phyloP scores from a whole-genome alignment of 2,113 vertebrate species.

The Ophthalmolycus amberensis region DNA sequence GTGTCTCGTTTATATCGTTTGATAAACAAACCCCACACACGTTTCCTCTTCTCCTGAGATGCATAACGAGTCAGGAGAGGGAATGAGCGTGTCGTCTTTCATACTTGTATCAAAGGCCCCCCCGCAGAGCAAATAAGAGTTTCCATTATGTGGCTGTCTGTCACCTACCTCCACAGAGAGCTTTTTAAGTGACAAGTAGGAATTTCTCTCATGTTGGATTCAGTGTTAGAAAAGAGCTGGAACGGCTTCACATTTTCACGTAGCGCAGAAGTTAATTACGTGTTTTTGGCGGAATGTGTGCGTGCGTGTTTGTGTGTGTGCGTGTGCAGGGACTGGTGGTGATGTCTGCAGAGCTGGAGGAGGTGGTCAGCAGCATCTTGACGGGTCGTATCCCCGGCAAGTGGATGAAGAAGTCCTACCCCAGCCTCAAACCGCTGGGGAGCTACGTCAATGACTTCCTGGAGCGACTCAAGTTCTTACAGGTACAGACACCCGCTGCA shows the following conservation, averaged over 20 bases:
- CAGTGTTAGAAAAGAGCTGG: background rate
- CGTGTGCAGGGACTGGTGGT: constrained; percentile 85
- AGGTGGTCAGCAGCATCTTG: constrained; percentile 89
- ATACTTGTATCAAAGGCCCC: constrained; percentile 32
- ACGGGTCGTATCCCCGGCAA: constrained; percentile 87
- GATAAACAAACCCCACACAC: constrained; percentile 4
- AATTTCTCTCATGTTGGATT: constrained; percentile 4
- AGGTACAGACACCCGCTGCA: constrained; percentile 74
- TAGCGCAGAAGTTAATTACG: background rate
- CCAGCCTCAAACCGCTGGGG: constrained; percentile 91
- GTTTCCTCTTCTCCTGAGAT: constrained; percentile 30
- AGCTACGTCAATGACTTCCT: constrained; percentile 91
- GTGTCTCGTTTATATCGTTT: constrained; percentile 19
- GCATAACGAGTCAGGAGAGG: constrained; percentile 36
- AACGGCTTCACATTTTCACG: constrained; percentile 6
- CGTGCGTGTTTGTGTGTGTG: background rate
- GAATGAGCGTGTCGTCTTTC: constrained; percentile 25
- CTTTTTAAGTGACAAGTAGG: constrained; percentile 2
- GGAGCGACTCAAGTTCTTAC: constrained; percentile 86
- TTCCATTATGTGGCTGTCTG: constrained; percentile 28
- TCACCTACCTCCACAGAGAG: constrained; percentile 34
- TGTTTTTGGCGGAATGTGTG: background rate
- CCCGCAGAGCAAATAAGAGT: constrained; percentile 34
- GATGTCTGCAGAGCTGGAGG: constrained; percentile 90
- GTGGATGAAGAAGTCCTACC: constrained; percentile 92